phyloP scores from a whole-genome alignment of 2,113 vertebrate genomes.

The Stigmatopora argus region DNA sequence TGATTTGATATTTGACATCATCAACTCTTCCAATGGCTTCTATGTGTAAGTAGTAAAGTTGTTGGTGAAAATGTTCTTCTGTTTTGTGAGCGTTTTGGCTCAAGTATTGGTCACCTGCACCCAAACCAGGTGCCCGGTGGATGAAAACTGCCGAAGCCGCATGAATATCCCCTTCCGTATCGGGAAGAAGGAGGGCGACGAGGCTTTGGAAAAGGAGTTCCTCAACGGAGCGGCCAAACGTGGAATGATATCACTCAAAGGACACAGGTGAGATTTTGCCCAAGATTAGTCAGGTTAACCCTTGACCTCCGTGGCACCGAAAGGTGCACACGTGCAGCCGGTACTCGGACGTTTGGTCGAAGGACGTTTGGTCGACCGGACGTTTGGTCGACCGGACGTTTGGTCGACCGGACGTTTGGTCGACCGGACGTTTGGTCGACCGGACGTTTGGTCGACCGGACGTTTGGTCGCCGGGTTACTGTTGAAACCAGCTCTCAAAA shows the following conservation, averaged over 20 bases:
- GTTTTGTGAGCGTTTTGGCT: no score
- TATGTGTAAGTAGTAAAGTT: slow-evolving; percentile 76
- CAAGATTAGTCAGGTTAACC: not conserved
- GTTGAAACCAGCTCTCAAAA: no score
- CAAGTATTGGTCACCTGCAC: not conserved
- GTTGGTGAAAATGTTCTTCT: not conserved
- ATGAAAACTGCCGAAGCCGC: slow-evolving; percentile 75
- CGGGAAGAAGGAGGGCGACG: slow-evolving; percentile 78
- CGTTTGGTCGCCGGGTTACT: no score
- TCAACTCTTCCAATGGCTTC: slow-evolving; percentile 84
- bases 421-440: no score
- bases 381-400: no score
- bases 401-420: no score
- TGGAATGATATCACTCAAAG: slow-evolving; percentile 91
- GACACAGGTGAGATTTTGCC: slow-evolving; percentile 76
- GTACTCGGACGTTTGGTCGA: no score
- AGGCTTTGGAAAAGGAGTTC: slow-evolving; percentile 82
- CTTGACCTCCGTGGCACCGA: no score
- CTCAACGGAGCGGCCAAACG: slow-evolving; percentile 81
- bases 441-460: no score
- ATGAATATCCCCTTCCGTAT: slow-evolving; percentile 91
- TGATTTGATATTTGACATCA: slow-evolving; percentile 82
- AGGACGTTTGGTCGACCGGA: no score
- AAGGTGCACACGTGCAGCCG: no score
- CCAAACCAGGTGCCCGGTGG: slow-evolving; percentile 76